Base-by-base conservation (phyloP, 2,888 invertebrate species). In the Chalcis sispes region DNA sequence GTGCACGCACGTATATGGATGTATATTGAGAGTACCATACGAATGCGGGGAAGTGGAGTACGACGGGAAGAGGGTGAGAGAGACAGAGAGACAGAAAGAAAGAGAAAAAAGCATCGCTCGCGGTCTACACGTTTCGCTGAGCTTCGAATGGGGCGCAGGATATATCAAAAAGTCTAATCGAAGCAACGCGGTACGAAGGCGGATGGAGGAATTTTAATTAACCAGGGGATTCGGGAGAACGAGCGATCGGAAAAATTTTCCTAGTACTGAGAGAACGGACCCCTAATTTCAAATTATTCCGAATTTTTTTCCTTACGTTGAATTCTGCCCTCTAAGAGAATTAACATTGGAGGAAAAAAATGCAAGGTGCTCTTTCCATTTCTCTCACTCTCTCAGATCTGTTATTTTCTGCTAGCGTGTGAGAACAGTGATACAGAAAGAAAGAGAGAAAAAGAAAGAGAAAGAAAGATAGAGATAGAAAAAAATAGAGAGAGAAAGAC, bases 301-400 rank as follows among this genome's bases (percentile, higher is more conserved):
- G 36, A 54, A 40, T 40, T 18, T 61, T 50, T 70, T 50, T 23
- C 23, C 32, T 27, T 42, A 1, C 46, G 7, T 10, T 15, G 69
- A 48, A 62, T 62, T 25, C 62, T 62, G 58, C 27, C 72, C 27
- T 72, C 58, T n/a, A 27, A 25, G 32, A 70, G 61, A 59, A 74
- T 69, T 69, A 74, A 74, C 61, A 27, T 62, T 50, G 32, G 48
- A 46, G 46, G 29, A 32, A 69, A 56, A 73, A 74, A 74, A 62
- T 74, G 69, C 69, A 74, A 74, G 74, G 67, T 62, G 62, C 62
- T 62, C 56, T 69, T 74, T 23, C 27, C 65, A 40, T 42, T 4
- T 32, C 5, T 8, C 5, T 3, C 3, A 32, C 32, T 8, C 5
- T 8, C 32, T 3, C 46, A 10, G 8, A 2, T 56, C 46, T 54